phyloP scores from a whole-genome alignment of 1,140 invertebrate species.

The Elysia chlorotica region DNA sequence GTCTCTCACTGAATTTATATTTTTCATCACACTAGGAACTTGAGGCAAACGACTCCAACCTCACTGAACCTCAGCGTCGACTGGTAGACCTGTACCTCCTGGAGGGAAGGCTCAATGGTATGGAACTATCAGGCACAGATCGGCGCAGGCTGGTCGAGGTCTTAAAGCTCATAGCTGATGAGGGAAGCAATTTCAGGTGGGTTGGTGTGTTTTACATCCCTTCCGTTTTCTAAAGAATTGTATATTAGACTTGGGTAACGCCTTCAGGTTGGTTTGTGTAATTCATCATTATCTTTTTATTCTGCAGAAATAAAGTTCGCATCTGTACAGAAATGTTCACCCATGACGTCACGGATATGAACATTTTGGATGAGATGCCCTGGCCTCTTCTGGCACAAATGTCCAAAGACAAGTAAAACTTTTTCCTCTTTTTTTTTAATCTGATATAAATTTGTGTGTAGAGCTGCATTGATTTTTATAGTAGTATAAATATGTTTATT shows the following conservation, averaged over 20 bases:
- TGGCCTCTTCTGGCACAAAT: constrained; percentile 72
- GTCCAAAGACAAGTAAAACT: constrained; percentile 66
- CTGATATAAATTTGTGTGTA: background rate
- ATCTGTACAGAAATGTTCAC: constrained; percentile 64
- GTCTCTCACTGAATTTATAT: too few species aligned
- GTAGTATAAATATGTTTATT: too few species aligned
- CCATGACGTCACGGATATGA: constrained; percentile 71
- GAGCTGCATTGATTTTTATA: background rate
- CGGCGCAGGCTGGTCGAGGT: constrained; percentile 46
- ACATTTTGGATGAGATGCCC: constrained; percentile 76
- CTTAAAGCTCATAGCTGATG: constrained; percentile 64
- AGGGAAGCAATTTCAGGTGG: constrained; percentile 60
- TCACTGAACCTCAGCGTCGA: constrained; percentile 73
- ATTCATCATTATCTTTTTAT: too few species aligned
- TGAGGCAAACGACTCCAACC: constrained; percentile 61
- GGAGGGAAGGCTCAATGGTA: constrained; percentile 80
- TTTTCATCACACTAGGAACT: constrained; percentile 60
- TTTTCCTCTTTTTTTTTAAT: constrained; percentile 1
- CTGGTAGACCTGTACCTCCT: constrained; percentile 78
- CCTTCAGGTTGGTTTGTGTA: constrained; percentile 33
- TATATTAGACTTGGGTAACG: constrained; percentile 65
- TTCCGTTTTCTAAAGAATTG: too few species aligned
- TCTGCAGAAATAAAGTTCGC: constrained; percentile 46
- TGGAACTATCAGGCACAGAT: constrained; percentile 65
- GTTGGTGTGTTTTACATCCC: background rate